Base-by-base conservation (phyloP, 2,888 invertebrate genomes). In the Andricus quercusramuli region DNA sequence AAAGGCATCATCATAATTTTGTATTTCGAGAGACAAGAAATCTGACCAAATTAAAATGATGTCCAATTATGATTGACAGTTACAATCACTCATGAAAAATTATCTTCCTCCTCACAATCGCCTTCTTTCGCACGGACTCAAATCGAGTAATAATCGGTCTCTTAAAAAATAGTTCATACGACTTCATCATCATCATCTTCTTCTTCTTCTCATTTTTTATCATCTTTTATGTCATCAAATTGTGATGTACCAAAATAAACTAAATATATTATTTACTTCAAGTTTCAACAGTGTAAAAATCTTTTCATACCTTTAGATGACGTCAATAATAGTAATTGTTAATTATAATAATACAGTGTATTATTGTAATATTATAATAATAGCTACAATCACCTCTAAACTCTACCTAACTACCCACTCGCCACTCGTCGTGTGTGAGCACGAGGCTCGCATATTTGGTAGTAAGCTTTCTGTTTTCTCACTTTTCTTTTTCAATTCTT, bases 161-260 rank as follows among this genome's bases (percentile, higher is more conserved):
- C 90, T 91, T 92, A 92, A 92, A 92, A 92, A 92, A 92, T 92
- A 92, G 90, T 90, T 92, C 89, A 87, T 90, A 89, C 88, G 89
- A 86, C 87, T 86, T 89, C 83, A 81, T 83, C 86, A 86, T 86
- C 82, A 80, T 84, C 78, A 83, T 85, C 86, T 86, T 86, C 82
- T 82, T 84, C 77, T 84, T 85, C 82, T 82, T 83, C 78, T 84
- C 85, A 88, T 87, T 89, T 86, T 86, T 86, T 85, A 84, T 85
- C 82, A 82, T 80, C 88, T 87, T 88, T 86, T 89, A 89, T 89
- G 89, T 87, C 91, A 91, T 93, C 92, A 92, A 91, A 91, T 92
- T 92, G 93, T 93, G 93, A 93, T 93, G 93, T 94, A 94, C 93
- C 93, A 94, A 94, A 94, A 94, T 93, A 93, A 93, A 94, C 93